A percentile compares a stretch with the other conserved stretches of the same genome.
These are phyloP conservation scores for Nestor notabilis DNA, from an alignment of 2,113 vertebrate species.

Conservation along the genomic window DNA sequence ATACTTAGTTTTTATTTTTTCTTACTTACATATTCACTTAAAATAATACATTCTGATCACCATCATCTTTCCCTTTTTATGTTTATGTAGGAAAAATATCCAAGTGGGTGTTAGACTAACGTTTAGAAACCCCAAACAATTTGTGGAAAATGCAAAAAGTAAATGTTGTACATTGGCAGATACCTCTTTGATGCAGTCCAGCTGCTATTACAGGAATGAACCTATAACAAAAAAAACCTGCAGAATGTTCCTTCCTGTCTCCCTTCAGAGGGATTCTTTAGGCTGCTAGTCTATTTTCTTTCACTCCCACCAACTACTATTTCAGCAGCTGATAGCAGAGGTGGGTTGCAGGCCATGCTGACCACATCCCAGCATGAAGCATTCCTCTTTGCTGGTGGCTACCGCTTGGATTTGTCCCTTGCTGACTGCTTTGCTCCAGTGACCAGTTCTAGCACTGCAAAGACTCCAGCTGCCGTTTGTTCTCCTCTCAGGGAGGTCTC, in stretches of 20 bases:
- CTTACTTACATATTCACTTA: background rate
- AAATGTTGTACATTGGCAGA: background rate
- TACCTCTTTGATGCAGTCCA: background rate
- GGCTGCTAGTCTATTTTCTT: background rate
- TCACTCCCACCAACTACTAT: background rate
- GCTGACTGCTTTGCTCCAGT: background rate
- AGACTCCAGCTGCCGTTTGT: background rate
- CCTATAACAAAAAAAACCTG: background rate
- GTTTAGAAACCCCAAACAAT: background rate
- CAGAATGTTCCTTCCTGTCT: background rate
- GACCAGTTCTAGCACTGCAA: background rate
- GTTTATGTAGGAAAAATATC: background rate
- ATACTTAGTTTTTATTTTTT: background rate
- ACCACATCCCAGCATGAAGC: background rate
- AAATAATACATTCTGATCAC: background rate
- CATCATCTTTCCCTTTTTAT: background rate
- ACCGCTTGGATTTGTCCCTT: background rate
- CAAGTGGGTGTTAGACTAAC: background rate
- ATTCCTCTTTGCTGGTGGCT: background rate
- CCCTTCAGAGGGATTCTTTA: background rate
- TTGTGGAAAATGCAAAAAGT: background rate
- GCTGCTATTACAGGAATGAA: background rate
- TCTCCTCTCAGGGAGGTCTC: background rate
- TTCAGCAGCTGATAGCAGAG: background rate
- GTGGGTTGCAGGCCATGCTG: background rate